Evolutionary conservation across 2,113 vertebrate genomes (phyloP), one percentile per base, ranked within the genome.

Genomic region (Corydoras maculifer): DNA sequence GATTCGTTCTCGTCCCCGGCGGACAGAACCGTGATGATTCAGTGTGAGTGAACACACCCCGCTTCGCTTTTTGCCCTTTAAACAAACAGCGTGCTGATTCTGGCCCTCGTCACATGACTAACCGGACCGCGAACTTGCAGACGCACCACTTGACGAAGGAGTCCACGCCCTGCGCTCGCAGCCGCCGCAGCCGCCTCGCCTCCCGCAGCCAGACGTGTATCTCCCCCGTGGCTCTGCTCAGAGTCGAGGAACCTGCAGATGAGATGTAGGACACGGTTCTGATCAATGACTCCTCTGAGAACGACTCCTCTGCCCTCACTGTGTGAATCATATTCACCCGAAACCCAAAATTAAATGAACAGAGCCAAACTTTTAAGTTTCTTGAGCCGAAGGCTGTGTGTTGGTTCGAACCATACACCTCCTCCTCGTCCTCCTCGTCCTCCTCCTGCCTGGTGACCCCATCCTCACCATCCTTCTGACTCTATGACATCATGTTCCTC

Each of bases 101-200:
- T 25, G 8, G 11, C 31, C 18, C 64, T 29, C 8, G 54, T 51
- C 63, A 53, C 9, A 1, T 1, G 25, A 1, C 3, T 73, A 57
- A 73, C 25, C 11, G 35, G 13, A 53, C 9, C 11, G 11, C 3
- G 11, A 53, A 13, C 9, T 9, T 3, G 51, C 13, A 14, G 58
- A 79, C 77, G 80, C 58, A 77, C 66, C 70, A 80, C 64, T 82
- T 80, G 9, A 78, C 75, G 79, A 88, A 82, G 55, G 61, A 73
- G 73, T 85, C 71, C 67, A 81, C 70, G 49, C 73, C 79, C 13
- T 67, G 81, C 8, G 15, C 8, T 76, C 83, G 84, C 50, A 80
- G 50, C 10, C 63, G 59, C 32, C 74, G 61, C 30, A 79, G 69
- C 29, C 78, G 50, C 32, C 43, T 78, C 1, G 74, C 79, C 69